Evolutionary conservation across 2,113 vertebrate genomes (phyloP), one percentile per base, ranked within the genome.

Genomic region (Paratilapia polleni): DNA sequence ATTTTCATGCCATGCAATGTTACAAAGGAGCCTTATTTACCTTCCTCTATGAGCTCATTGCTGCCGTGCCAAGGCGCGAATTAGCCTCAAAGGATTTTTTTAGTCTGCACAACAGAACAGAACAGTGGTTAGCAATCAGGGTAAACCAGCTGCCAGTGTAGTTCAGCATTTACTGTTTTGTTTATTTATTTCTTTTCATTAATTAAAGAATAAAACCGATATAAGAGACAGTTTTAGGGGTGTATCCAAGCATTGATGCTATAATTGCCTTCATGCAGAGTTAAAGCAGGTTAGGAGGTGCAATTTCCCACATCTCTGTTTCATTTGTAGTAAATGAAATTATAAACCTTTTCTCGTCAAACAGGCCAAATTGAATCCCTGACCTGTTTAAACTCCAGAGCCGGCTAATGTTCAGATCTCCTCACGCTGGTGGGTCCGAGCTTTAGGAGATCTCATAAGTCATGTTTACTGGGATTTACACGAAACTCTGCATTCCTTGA

Each of bases 331-430:
- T 70, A 28, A 70, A 70, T 70, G 24, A 49, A 49, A 70, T 70
- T 52, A 31, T 43, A 70, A 70, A 17, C 43, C 43, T 70, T 52
- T 70, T 52, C 66, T 70, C 49, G 66, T 70, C 66, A 5, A 70
- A 70, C 28, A 49, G 10, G 47, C 66, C 43, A 70, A 70, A 70
- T 31, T 70, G 24, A 70, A 70, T 70, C 66, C 49, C 43, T 70
- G 66, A 70, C 43, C 66, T 49, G 66, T 70, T 70, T 70, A 70
- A 70, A 70, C 66, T 70, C 66, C 66, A 52, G 28, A 6, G 24
- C 66, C 2, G 24, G 49, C 66, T 70, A 41, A 70, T 70, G 66
- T 49, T 70, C 24, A 70, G 66, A 43, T 28, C 66, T 70, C 66
- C 43, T 70, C 43, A 28, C 66, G 28, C n/a, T 70, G 66, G 43